Base-by-base conservation (phyloP, 2,888 invertebrate genomes). In the Hofmannophila pseudospretella region DNA sequence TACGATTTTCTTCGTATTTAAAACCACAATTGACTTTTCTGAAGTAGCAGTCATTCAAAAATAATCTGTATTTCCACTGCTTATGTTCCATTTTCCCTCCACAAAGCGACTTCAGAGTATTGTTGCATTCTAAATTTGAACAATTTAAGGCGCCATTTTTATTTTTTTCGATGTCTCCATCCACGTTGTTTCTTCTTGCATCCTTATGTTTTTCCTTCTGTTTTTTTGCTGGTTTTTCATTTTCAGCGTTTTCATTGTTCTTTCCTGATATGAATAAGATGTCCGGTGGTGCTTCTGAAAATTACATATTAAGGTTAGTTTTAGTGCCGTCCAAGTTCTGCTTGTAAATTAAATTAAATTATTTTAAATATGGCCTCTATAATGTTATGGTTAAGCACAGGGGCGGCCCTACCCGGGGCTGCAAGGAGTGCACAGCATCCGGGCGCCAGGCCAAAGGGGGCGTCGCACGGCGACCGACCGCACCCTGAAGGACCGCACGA, bases 11-110 rank as follows among this genome's bases (percentile, higher is more conserved):
- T 1, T 57, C 58, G 41, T 72, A 59, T 22, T 49, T 70, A 27
- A 85, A 79, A 0, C 49, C 67, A 27, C 85, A 85, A 11, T 84
- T 85, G 0, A 85, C 85, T 46, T 81, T 84, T 8, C 72, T 61
- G 4, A 72, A 82, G 22, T 52, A 84, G 28, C 85, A 85, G 0
- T 78, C 72, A 5, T 85, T 85, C 23, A 73, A 32, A 37, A 85
- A 85, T 5, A 80, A 9, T 32, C 85, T 62, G 28, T 70, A 70
- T 36, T 48, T 67, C 54, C 57, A 57, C 0, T 51, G 46, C 0
- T 52, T 58, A 19, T 66, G 54, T 0, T 76, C 66, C 0, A 59
- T 32, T 48, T 71, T 79, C 0, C 52, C 64, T 0, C 80, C 85
- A 26, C 85, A 85, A 0, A 81, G 38, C 0, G 77, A 59, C 0